Percentiles rank a stretch among this genome's conserved stretches.
These are phyloP conservation scores for Teleogryllus oceanicus DNA, from an alignment of 2,888 invertebrate species.

Conservation along the genomic window DNA sequence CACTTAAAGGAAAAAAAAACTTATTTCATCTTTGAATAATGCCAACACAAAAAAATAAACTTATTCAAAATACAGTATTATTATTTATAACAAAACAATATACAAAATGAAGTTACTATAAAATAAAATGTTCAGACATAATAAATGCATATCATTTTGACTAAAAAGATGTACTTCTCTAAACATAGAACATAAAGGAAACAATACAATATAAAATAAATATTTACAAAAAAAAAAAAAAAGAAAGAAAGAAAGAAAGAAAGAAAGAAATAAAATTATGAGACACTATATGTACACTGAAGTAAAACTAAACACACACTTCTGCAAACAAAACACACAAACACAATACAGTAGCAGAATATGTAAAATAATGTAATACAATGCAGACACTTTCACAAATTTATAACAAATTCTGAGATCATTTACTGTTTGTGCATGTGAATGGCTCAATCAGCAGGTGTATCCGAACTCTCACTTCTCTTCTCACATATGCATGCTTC, in stretches of 20 bases:
- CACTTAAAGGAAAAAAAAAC: no score
- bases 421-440: no score
- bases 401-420: no score
- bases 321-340: no score
- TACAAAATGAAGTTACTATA: slow-evolving; percentile 20
- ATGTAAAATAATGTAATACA: no score
- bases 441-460: no score
- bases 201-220: neutral
- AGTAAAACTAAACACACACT: neutral
- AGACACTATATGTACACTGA: neutral
- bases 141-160: slow-evolving; percentile 23
- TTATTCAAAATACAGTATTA: slow-evolving; percentile 28
- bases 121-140: slow-evolving; percentile 27
- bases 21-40: no score
- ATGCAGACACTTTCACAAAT: no score
- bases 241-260: neutral
- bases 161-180: slow-evolving; percentile 11
- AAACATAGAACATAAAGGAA: slow-evolving; percentile 25
- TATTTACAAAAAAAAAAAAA: neutral
- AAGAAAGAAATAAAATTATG: neutral
- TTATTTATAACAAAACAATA: slow-evolving; percentile 29
- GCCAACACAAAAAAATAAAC: slow-evolving; percentile 38
- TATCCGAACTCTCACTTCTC: no score
- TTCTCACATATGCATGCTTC: no score
- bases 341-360: no score